Percentiles rank a stretch among this genome's conserved stretches.
Evolutionary conservation across 2,888 invertebrate species (phyloP).

Genomic region (Xestia ashworthii): DNA sequence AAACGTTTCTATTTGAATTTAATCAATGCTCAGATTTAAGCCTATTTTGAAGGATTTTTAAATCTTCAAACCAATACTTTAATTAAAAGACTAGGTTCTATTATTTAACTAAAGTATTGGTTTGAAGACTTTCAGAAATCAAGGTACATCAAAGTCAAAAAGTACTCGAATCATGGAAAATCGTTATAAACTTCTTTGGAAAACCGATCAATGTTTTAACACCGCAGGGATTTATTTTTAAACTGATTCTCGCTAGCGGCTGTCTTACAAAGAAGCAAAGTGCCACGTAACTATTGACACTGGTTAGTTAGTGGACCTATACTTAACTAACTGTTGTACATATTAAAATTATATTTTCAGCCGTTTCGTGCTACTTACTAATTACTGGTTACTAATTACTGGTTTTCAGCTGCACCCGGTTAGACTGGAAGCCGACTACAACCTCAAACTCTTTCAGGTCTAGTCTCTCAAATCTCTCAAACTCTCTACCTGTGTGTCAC

Average conservation of each 20-base stretch:
- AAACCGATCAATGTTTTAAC: constrained; percentile 8
- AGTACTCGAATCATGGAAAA: not conserved
- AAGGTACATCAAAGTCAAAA: not conserved
- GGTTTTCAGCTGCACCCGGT: not conserved
- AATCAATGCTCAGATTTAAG: not conserved
- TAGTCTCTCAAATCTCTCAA: not conserved
- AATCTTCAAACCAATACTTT: not conserved
- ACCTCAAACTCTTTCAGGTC: not conserved
- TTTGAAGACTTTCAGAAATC: not conserved
- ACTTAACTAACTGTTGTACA: not conserved
- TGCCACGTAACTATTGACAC: constrained; percentile 34
- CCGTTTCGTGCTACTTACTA: too few relatives aligned
- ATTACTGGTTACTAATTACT: too few relatives aligned
- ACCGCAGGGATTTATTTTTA: constrained; percentile 30
- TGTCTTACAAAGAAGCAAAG: not conserved
- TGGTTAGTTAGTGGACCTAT: not conserved
- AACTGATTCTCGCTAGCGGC: constrained; percentile 10
- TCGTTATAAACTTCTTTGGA: too few relatives aligned
- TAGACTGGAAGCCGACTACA: not conserved
- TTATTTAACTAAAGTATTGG: too few relatives aligned
- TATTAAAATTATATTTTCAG: not conserved
- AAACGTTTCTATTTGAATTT: not conserved
- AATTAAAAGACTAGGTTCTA: not conserved
- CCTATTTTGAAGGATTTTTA: not conserved
- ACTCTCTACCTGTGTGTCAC: too few relatives aligned